Conservation (phyloP, 2,113 vertebrate species). For the Oostethus manadensis region DNA sequence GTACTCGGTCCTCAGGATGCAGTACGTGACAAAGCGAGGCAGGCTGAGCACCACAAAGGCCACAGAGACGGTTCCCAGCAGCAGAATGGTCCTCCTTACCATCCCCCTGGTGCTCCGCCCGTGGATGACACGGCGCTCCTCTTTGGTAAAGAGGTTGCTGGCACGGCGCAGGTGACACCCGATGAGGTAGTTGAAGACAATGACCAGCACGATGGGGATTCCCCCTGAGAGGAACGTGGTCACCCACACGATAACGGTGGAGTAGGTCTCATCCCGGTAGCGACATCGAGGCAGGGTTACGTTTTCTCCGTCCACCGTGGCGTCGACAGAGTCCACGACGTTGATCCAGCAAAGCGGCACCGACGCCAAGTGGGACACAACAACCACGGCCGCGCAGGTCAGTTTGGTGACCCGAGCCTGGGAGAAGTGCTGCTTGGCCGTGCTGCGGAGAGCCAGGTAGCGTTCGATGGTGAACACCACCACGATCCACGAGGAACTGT, state of each 20-base stretch:
- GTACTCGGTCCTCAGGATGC: slow-evolving; percentile 72
- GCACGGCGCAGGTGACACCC: slow-evolving; percentile 53
- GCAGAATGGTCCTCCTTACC: slow-evolving; percentile 62
- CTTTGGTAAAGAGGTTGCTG: slow-evolving; percentile 68
- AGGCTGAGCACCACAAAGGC: slow-evolving; percentile 69
- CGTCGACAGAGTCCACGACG: slow-evolving; percentile 36
- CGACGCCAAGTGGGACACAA: slow-evolving; percentile 65
- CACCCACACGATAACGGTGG: slow-evolving; percentile 69
- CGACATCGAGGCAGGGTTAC: slow-evolving; percentile 53
- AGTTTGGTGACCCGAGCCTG: slow-evolving; percentile 51
- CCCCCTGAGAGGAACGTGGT: slow-evolving; percentile 70
- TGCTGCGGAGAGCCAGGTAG: slow-evolving; percentile 67
- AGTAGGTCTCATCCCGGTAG: slow-evolving; percentile 56
- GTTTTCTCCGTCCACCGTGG: slow-evolving; percentile 41
- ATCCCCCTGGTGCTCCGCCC: slow-evolving; percentile 46
- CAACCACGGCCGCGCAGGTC: slow-evolving; percentile 54
- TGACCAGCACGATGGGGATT: slow-evolving; percentile 68
- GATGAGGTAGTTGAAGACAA: slow-evolving; percentile 73
- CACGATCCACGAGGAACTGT: slow-evolving; percentile 74
- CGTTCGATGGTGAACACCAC: slow-evolving; percentile 75
- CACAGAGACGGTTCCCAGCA: slow-evolving; percentile 65
- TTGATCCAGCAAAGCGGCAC: slow-evolving; percentile 72
- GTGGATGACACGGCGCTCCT: slow-evolving; percentile 57
- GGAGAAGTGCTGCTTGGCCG: slow-evolving; percentile 51
- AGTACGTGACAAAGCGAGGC: slow-evolving; percentile 75